Percentiles rank a stretch among this genome's conserved stretches.
Conservation (phyloP, 2,888 invertebrate species). For the Synanthedon vespiformis region DNA sequence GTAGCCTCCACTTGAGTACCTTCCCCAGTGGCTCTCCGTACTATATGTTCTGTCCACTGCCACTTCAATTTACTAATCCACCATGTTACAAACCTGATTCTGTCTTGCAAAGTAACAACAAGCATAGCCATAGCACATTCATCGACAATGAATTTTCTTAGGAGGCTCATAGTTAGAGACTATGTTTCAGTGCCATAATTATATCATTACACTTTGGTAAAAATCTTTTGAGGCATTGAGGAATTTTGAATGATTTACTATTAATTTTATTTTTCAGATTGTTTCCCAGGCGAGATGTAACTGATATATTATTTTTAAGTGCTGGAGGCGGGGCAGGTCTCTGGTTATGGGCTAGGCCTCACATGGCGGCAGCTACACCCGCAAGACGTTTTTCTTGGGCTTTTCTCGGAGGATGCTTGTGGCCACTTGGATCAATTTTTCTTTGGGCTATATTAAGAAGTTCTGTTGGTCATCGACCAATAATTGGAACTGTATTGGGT, state of each 20-base stretch:
- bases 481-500: slow-evolving; percentile 76
- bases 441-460: slow-evolving; percentile 89
- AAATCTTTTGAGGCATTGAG: no score
- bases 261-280: slow-evolving; percentile 76
- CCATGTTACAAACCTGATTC: no score
- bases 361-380: slow-evolving; percentile 75
- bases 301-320: slow-evolving; percentile 83
- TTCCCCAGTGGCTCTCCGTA: no score
- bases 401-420: slow-evolving; percentile 81
- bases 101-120: no score
- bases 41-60: no score
- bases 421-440: slow-evolving; percentile 91
- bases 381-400: slow-evolving; percentile 76
- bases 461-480: slow-evolving; percentile 77
- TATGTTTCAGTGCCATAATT: no score
- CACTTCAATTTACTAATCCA: no score
- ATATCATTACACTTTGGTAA: no score
- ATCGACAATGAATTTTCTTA: neutral
- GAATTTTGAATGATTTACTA: no score
- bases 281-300: slow-evolving; percentile 80
- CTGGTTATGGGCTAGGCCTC: slow-evolving; percentile 85
- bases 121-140: neutral
- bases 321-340: slow-evolving; percentile 86
- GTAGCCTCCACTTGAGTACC: no score
- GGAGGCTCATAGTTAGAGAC: no score